Base-by-base conservation (phyloP, 2,888 invertebrate genomes). In the Hirtodrosophila duncani region DNA sequence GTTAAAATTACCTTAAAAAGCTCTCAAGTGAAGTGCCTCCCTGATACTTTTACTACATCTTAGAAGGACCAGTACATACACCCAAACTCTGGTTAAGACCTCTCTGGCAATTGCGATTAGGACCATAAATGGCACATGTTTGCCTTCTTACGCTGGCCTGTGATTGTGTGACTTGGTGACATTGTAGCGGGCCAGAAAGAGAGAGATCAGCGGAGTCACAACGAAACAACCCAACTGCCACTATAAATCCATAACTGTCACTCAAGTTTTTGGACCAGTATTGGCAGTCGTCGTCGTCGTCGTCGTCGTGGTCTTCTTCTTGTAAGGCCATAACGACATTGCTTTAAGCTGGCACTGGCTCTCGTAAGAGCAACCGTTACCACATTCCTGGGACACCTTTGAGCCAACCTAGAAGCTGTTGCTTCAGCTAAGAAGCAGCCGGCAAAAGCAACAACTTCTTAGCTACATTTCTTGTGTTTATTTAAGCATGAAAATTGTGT, bases 181-280 rank as follows among this genome's bases (percentile, higher is more conserved):
- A 80, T 80, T 80, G 80, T 80, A 80, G 62, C 52, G 56, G 51
- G 53, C 34, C 23, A 50, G 23, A 67, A 44, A 42, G 23, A 36
- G 30, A 17, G 46, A 14, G 29, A 29, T 31, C 17, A 16, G 17
- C 26, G 20, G 33, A 24, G 39, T 16, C 36, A 38, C 26, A 52
- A 10, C 26, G 31, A 41, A 33, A 48, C 42, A 58, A 50, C 48
- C 51, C 26, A 55, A 63, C 63, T 78, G 81, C 81, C 66, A 67
- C 81, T 65, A 75, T 75, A 75, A 81, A 81, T 75, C 70, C 75
- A 78, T 74, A 78, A 81, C 81, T 75, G 75, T 75, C 75, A 78
- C 75, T 70, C 67, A 78, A 64, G 62, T 43, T 67, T 64, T 64
- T 67, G 62, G 65, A 67, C 72, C 67, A 64, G 80, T 80, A 80